Conservation (phyloP, 2,888 invertebrate genomes). For the Buathra laborator region DNA sequence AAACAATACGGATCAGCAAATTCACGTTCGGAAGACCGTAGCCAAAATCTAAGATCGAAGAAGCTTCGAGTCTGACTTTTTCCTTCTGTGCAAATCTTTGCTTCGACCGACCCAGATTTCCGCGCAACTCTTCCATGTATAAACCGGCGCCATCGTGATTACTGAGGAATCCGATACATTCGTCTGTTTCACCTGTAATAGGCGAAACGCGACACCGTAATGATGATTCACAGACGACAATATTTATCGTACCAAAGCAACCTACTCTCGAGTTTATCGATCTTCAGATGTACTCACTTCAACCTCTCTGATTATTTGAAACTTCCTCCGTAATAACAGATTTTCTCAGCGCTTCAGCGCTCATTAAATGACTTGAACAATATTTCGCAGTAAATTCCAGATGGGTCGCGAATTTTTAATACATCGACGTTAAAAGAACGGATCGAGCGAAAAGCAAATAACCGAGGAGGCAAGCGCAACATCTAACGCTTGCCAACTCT, state of each 20-base stretch:
- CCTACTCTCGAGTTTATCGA: slow-evolving; percentile 37
- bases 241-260: slow-evolving; percentile 30
- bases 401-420: too few species aligned
- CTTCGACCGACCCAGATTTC: slow-evolving; percentile 43
- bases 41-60: background rate
- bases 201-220: slow-evolving; percentile 35
- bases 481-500: too few species aligned
- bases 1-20: slow-evolving; percentile 31
- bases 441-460: too few species aligned
- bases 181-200: slow-evolving; percentile 48
- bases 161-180: slow-evolving; percentile 41
- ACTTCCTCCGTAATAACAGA: background rate
- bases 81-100: slow-evolving; percentile 22
- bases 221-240: slow-evolving; percentile 26
- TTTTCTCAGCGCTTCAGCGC: too few species aligned
- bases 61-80: background rate
- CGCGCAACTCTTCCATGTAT: slow-evolving; percentile 45
- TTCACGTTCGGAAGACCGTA: background rate
- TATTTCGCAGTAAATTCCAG: too few species aligned
- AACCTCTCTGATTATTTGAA: background rate
- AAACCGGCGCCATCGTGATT: slow-evolving; percentile 23
- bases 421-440: too few species aligned
- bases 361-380: too few species aligned
- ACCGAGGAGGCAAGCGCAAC: too few species aligned
- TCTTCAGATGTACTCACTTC: slow-evolving; percentile 38